Base-by-base conservation (phyloP, 2,113 vertebrate genomes). In the Okapia johnstoni region DNA sequence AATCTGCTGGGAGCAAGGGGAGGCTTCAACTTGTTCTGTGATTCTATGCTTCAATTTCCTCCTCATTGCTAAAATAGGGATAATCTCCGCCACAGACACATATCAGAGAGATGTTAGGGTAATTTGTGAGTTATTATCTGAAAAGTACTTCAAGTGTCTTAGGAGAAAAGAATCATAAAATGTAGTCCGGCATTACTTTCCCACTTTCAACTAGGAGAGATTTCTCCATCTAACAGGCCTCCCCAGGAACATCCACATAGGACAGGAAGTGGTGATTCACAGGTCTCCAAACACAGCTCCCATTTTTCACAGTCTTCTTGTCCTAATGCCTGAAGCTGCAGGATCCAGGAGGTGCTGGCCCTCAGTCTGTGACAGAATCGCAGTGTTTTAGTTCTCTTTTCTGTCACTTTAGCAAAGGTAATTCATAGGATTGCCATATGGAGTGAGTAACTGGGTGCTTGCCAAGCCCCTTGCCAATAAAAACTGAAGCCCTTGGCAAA, bases 101-200 rank as follows among this genome's bases (percentile, higher is more conserved):
- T 88, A 55, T 54, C 30, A 8, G 30, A 85, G 70, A 85, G 50
- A 70, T 60, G 30, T 77, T 76, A 52, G 66, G 23, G 54, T 60
- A 58, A 93, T 94, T 95, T 95, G 21, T 79, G 85, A 89, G 89
- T 92, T 95, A 97, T 96, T 96, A 94, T 57, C 93, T 91, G 88
- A 84, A 96, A 97, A 96, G 52, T 21, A 85, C 73, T 94, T 79
- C 58, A 94, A 94, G 46, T 86, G 83, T 55, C 26, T 81, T 60
- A 76, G 70, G 70, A 97, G 96, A 94, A 94, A 89, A 95, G 66
- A 81, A 90, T 36, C 40, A 6, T 83, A 63, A 94, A 90, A 46
- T 25, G 19, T 36, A 73, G 77, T 70, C 7, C 13, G 52, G 54
- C 1, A 3, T 91, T 83, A 3, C 26, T 63, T 90, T 73, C 85